Base-by-base conservation (phyloP, 2,888 invertebrate species). In the Scrobipalpa costella region DNA sequence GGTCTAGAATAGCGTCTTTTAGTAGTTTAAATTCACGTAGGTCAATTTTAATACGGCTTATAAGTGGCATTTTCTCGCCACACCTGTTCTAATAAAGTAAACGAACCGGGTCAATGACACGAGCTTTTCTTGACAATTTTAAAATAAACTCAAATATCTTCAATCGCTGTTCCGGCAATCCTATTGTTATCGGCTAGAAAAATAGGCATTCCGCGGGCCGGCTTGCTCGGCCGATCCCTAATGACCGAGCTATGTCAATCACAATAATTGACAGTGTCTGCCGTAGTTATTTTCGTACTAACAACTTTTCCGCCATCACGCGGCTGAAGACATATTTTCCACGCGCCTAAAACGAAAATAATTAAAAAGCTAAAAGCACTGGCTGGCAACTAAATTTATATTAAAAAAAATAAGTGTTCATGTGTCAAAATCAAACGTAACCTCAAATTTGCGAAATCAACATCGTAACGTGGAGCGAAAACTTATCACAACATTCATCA, bases 201-300 rank as follows among this genome's bases (percentile, higher is more conserved):
- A 57, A 63, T 62, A 63, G 55, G 64, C 62, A 67, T 65, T 68
- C 67, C 64, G 58, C 50, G 60, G 55, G 57, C 70, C 64, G 61
- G 67, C 63, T 44, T 57, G 55, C 57, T 69, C 65, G 61, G 67
- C 63, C 67, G 68, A 67, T 57, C 67, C 81, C 79, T 89, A 90
- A 90, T 86, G 89, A 88, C 86, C 84, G 76, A 80, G 77, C 79
- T 79, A 76, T 87, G 89, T 90, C 90, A 88, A 90, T 90, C 90
- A 88, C 85, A 84, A 80, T 90, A 89, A 90, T 90, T 90, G 90
- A 89, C 90, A 86, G 84, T 75, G 78, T 79, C 84, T 80, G 82
- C 66, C 73, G 71, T 68, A 69, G 68, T 76, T 78, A 83, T 80
- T 84, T 83, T 76, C 62, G 78, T 77, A 68, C 62, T 63, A 57